Base-by-base conservation (phyloP, 2,888 invertebrate genomes). In the Nyleta sp. region DNA sequence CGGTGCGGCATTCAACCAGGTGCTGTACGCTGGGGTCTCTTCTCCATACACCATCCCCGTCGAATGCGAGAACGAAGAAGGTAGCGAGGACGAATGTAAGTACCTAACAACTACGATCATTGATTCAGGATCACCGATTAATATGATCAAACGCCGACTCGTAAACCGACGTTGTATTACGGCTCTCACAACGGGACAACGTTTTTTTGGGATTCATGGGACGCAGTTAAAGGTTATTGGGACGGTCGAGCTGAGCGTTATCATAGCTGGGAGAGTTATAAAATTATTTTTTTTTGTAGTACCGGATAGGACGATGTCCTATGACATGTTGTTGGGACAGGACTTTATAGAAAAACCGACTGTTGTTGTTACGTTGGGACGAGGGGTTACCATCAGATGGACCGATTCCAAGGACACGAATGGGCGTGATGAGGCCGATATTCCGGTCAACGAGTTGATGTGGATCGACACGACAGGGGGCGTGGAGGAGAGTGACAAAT, bases 41-140 rank as follows among this genome's bases (percentile, higher is more conserved):
- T 31, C 33, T 1, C 33, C 31, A 3, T 33, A 52, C 18, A 13
- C 28, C 8, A 33, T 52, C 10, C 52, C 52, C 2, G 33, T 52
- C 3, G 33, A 33, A 28, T 18, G 11, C 2, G 15, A 8, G 17
- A 20, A 10, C 11, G 15, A 18, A 11, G 38, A 22, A 20, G 38
- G 22, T n/a, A 13, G 24, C 20, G 55, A 38, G 38, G 13, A 24
- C 7, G 4, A 18, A 0, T 35, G 35, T 35, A 13, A 35, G 35
- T 35, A n/a, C 11, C 11, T 35, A 5, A n/a, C 38, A n/a, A 10
- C 7, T 3, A 38, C 55, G 22, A 35, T 55, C 7, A 55, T 55
- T 10, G 55, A 55, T 15, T 55, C 38, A 1, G 55, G 55, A 10
- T 55, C 55, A 10, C 38, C 55, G 38, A 55, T 55, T 13, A 55